Evolutionary conservation across 2,888 invertebrate genomes (phyloP), one percentile per base, ranked within the genome.

Genomic region (Trisateles emortualis): DNA sequence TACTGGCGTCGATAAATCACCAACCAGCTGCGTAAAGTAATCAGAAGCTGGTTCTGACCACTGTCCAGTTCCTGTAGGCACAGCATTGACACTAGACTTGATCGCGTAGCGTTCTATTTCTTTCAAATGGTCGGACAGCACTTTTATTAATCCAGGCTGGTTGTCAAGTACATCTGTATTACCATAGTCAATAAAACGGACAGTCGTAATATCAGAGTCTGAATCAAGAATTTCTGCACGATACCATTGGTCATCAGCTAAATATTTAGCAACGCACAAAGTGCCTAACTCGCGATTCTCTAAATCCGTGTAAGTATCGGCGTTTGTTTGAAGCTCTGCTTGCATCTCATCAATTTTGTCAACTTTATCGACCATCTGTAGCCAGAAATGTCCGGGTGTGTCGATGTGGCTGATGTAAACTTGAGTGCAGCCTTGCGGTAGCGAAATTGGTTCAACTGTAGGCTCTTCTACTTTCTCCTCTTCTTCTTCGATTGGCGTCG

Each of bases 161-260:
- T 95, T 96, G 39, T 95, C 94, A 0, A 96, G 90, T 0, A 96
- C 95, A 68, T 97, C 96, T 0, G 96, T 96, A 74, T 96, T 96
- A 8, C 97, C 97, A 71, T 95, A 96, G 78, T 97, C 97, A 10
- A 96, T 94, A 70, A 96, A 97, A 26, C 96, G 94, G 0, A 97
- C 95, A 0, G 96, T 96, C 8, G 95, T 96, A 32, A 96, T 95
- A 60, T 96, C 96, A 4, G 94, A 93, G 60, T 96, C 95, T 0
- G 96, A 94, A 78, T 97, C 97, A 33, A 98, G 94, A 6, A 99
- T 96, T 78, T 95, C 95, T 0, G 98, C 99, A 52, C 99, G 94
- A 84, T 99, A 99, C 99, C 99, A 99, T 61, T 95, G 94, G 33
- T 96, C 95, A 78, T 99, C 98, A 1, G 95, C 95, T 0, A 95